phyloP scores from a whole-genome alignment of 2,113 vertebrate genomes.

The Phalacrocorax brasilianus region DNA sequence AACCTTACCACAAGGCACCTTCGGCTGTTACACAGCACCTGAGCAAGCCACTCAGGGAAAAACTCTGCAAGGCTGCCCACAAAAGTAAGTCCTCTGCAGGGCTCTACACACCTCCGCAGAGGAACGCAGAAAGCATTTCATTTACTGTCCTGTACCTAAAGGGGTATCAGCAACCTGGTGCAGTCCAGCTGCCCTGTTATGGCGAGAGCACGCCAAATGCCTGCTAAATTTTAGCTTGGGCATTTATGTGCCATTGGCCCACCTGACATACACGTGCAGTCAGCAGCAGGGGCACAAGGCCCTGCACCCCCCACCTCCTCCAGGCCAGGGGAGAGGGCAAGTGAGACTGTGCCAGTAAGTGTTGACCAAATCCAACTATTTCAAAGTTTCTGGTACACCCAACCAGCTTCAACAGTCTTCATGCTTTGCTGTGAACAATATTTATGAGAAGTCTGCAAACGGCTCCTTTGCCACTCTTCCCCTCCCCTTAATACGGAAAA shows the following conservation, averaged over 20 bases:
- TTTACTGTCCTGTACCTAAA: not conserved
- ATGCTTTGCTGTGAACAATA: not conserved
- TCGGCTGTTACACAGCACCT: not conserved
- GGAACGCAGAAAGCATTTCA: not conserved
- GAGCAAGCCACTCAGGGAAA: rapidly evolving
- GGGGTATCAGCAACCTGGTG: not conserved
- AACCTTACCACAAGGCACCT: not conserved
- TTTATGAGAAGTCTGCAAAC: not conserved
- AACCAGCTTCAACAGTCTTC: not conserved
- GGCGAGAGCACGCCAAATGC: rapidly evolving
- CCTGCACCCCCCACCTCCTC: not conserved
- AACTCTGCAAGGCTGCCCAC: not conserved
- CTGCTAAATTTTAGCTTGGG: too few relatives aligned
- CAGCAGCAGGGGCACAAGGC: rapidly evolving
- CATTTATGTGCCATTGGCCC: not conserved
- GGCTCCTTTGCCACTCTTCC: not conserved
- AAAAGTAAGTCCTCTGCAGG: not conserved
- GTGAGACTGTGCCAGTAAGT: not conserved
- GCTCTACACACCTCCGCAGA: rapidly evolving
- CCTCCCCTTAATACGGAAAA: not conserved
- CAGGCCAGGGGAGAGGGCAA: rapidly evolving
- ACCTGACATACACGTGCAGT: rapidly evolving
- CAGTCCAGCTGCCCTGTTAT: rapidly evolving
- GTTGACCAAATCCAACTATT: slow-evolving; percentile 17
- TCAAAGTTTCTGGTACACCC: not conserved